Base-by-base conservation (phyloP, 2,113 vertebrate species). In the Pseudorhombus dupliciocellatus region DNA sequence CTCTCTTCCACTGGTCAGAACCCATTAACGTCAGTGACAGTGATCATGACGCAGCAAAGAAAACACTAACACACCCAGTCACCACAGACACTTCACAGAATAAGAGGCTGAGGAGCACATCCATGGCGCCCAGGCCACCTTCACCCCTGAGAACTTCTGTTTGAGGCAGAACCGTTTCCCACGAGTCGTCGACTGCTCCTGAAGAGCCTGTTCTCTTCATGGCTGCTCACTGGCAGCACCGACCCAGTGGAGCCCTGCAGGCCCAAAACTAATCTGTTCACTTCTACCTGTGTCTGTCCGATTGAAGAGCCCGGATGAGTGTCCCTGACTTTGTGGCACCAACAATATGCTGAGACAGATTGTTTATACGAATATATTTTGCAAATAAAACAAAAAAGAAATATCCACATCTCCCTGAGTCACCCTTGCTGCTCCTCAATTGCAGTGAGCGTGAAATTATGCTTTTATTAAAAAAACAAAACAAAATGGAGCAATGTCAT, bases 71-170 rank as follows among this genome's bases (percentile, higher is more conserved):
- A 54, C 16, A 15, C 24, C 26, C 24, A 26, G 26, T 54, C 31
- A 2, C 6, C 15, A 54, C 24, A 18, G 2, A 8, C 44, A 48
- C 34, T 37, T 37, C 34, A 44, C 40, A 16, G 4, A 16, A 44
- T 44, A 16, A 16, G 4, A n/a, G n/a, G n/a, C n/a, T n/a, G n/a
- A n/a, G n/a, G n/a, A n/a, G n/a, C 42, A 46, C 16, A 46, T 56
- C 3, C 6, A 56, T 11, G 20, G 9, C 0, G 5, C 21, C 34
- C 18, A 5, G 42, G 52, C 50, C 55, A 70, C 70, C 73, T 70
- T 67, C 66, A 62, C 70, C 31, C 22, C 57, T 18, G 20, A 67
- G 31, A 56, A 66, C 77, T 74, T 66, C 70, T 54, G 54, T 71
- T 64, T 67, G 53, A 67, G 28, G 21, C 60, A 53, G 24, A 70